phyloP scores from a whole-genome alignment of 92 coral and sea anemone species.

The Pocillopora meandrina region DNA sequence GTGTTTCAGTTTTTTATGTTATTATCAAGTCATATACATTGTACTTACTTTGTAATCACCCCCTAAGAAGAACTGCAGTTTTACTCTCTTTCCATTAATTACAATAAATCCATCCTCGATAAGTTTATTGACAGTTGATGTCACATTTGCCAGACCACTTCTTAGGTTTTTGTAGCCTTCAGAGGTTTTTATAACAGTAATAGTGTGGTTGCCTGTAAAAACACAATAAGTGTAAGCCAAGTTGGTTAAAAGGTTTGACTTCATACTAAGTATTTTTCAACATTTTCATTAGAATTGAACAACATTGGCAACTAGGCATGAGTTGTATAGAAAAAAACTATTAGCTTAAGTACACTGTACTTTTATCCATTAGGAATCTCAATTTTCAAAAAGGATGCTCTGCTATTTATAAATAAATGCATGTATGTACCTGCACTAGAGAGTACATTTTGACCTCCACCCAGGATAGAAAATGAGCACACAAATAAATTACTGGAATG shows the following conservation, averaged over 20 bases:
- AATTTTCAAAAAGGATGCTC: no score
- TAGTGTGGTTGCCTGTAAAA: constrained; percentile 8
- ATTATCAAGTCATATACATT: background rate
- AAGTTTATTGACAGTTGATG: constrained; percentile 6
- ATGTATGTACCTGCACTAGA: constrained; percentile 40
- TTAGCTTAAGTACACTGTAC: no score
- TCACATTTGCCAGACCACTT: constrained; percentile 1
- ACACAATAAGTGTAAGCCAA: no score
- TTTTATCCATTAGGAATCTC: no score
- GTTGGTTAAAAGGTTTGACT: no score
- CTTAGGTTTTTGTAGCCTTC: background rate
- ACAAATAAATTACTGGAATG: constrained; percentile 28
- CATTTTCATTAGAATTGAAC: no score
- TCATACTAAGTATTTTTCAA: no score
- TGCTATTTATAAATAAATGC: no score
- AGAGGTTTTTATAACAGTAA: background rate
- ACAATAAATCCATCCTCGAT: background rate
- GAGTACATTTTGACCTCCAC: constrained; percentile 10
- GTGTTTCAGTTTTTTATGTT: background rate
- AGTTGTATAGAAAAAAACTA: no score
- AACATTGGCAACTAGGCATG: no score
- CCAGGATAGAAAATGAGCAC: constrained; percentile 23
- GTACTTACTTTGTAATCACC: constrained; percentile 5
- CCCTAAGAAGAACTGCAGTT: constrained; percentile 13
- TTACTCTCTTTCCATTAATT: background rate